Evolutionary conservation across 2,888 invertebrate species (phyloP).

Genomic region (Melipona beecheii): DNA sequence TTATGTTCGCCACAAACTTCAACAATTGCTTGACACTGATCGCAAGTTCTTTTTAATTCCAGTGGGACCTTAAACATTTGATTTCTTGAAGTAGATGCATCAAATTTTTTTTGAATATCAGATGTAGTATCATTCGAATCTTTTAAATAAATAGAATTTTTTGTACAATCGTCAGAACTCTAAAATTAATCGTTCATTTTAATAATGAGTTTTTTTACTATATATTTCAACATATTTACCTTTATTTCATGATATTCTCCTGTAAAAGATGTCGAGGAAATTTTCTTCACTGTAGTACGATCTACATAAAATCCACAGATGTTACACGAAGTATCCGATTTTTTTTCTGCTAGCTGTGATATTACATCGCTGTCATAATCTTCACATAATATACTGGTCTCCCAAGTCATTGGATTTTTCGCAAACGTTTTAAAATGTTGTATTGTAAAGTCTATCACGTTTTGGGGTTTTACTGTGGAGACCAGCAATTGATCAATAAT

Average conservation of each 20-base stretch:
- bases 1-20: conserved; percentile 7
- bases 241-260: not conserved
- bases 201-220: not conserved
- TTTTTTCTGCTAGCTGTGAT: conserved; percentile 32
- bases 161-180: not conserved
- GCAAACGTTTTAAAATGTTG: conserved; percentile 76
- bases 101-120: not conserved
- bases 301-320: conserved; percentile 39
- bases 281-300: not conserved
- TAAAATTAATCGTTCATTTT: conserved; percentile 18
- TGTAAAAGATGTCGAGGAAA: conserved; percentile 9
- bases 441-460: conserved; percentile 76
- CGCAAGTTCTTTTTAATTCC: conserved; percentile 22
- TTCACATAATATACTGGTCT: conserved; percentile 35
- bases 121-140: not conserved
- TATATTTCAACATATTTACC: conserved; percentile 9
- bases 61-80: not conserved
- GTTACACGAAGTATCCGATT: conserved; percentile 18
- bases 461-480: conserved; percentile 75
- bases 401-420: conserved; percentile 51
- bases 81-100: not conserved
- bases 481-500: conserved; percentile 44
- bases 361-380: conserved; percentile 32
- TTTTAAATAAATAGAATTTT: not conserved
- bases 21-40: conserved; percentile 18